Percentiles rank a stretch among this genome's conserved stretches.
Conservation (phyloP, 2,888 invertebrate genomes). For the Nymphalis urticae region DNA sequence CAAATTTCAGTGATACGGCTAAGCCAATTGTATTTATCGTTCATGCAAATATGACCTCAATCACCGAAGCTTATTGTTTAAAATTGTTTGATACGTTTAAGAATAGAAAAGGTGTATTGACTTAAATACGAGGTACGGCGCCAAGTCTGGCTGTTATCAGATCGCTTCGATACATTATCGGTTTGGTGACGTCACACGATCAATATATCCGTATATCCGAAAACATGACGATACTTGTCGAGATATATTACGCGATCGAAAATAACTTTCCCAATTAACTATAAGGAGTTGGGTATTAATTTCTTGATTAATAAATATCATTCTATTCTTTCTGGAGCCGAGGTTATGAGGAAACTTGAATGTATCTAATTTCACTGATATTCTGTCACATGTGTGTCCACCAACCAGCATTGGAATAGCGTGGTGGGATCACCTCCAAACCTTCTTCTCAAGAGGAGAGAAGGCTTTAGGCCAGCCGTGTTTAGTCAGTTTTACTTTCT, state of each 20-base stretch:
- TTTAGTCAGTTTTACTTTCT: no score
- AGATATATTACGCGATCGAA: background rate
- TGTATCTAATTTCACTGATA: no score
- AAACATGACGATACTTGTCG: constrained; percentile 1
- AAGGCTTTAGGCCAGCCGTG: no score
- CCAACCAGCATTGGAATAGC: no score
- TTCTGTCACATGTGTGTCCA: no score
- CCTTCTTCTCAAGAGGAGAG: no score
- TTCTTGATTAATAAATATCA: background rate
- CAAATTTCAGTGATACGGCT: constrained; percentile 6
- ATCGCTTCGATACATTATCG: constrained; percentile 57
- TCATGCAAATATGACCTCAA: background rate
- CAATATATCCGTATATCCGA: constrained; percentile 38
- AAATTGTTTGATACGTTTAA: background rate
- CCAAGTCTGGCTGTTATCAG: constrained; percentile 61
- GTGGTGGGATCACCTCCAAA: no score
- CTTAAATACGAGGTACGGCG: constrained; percentile 45
- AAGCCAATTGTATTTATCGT: background rate
- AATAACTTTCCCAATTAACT: background rate
- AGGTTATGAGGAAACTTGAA: no score
- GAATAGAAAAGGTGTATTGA: constrained; percentile 9
- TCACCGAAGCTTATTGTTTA: background rate
- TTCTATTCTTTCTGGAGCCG: no score
- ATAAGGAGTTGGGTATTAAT: background rate
- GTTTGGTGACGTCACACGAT: constrained; percentile 55